A percentile compares a stretch with the other conserved stretches of the same genome.
These are phyloP conservation scores for Cygnus buccinator DNA, from an alignment of 2,113 vertebrate species.

Conservation along the genomic window DNA sequence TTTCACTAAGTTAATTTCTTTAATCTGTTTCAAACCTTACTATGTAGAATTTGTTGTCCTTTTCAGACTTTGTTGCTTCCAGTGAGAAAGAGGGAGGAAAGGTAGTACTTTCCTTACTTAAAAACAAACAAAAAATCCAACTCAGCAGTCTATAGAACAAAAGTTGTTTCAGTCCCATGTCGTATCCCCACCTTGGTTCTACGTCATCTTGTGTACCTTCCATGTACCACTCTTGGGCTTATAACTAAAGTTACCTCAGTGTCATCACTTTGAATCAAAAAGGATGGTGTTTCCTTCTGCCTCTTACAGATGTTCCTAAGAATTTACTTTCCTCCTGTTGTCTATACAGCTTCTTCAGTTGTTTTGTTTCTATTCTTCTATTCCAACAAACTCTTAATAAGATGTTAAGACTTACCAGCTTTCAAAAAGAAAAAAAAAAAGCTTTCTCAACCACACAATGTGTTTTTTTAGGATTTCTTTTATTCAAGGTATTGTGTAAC, in stretches of 20 bases:
- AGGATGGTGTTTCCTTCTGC: too few relatives aligned
- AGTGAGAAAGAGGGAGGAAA: not conserved
- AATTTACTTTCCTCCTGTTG: not conserved
- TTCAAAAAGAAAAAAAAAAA: not conserved
- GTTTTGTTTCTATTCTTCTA: slow-evolving; percentile 20
- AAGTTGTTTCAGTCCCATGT: not conserved
- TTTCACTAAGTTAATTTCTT: not conserved
- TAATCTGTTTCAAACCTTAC: not conserved
- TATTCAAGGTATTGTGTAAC: not conserved
- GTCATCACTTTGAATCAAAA: too few relatives aligned
- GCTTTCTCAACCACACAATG: not conserved
- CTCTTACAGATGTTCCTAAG: not conserved
- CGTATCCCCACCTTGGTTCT: too few relatives aligned
- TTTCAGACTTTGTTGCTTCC: not conserved
- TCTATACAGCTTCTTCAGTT: not conserved
- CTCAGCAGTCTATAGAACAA: not conserved
- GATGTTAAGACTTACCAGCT: not conserved
- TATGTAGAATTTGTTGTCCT: not conserved
- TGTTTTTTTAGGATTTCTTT: not conserved
- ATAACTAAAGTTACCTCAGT: too few relatives aligned
- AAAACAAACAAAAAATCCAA: not conserved
- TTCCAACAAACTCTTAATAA: not conserved
- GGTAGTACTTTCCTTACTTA: not conserved
- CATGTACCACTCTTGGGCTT: too few relatives aligned
- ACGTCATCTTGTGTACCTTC: too few relatives aligned